Conservation (phyloP, 2,113 vertebrate species). For the Nesospiza acunhae region DNA sequence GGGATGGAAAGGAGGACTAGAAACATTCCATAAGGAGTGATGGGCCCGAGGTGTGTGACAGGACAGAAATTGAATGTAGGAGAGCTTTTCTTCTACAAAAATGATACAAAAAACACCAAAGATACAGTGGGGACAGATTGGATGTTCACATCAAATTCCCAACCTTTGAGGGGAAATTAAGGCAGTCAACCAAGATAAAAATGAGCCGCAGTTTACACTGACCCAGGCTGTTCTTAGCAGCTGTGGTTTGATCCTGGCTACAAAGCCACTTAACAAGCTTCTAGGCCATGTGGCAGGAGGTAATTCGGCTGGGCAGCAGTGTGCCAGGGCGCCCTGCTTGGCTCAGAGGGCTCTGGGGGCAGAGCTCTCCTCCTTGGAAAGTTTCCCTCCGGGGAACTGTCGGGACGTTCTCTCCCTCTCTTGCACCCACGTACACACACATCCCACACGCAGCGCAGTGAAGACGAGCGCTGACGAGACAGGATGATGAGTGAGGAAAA, state of each 20-base stretch:
- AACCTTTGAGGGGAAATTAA: background rate
- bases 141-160: background rate
- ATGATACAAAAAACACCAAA: background rate
- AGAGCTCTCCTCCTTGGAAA: background rate
- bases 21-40: background rate
- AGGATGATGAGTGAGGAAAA: background rate
- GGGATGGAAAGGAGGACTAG: background rate
- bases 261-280: slow-evolving; percentile 36
- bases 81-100: background rate
- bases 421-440: rapidly evolving
- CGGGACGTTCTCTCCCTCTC: background rate
- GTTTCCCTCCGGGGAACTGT: background rate
- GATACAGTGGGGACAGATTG: background rate
- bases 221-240: slow-evolving; percentile 9
- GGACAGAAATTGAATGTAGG: rapidly evolving
- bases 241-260: slow-evolving; percentile 11
- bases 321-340: rapidly evolving
- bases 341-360: background rate
- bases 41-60: background rate
- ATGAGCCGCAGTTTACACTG: background rate
- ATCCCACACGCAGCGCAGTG: rapidly evolving
- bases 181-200: background rate
- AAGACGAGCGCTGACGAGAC: background rate
- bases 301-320: background rate
- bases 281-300: background rate